Base-by-base conservation (phyloP, 2,888 invertebrate genomes). In the Eilema depressum region DNA sequence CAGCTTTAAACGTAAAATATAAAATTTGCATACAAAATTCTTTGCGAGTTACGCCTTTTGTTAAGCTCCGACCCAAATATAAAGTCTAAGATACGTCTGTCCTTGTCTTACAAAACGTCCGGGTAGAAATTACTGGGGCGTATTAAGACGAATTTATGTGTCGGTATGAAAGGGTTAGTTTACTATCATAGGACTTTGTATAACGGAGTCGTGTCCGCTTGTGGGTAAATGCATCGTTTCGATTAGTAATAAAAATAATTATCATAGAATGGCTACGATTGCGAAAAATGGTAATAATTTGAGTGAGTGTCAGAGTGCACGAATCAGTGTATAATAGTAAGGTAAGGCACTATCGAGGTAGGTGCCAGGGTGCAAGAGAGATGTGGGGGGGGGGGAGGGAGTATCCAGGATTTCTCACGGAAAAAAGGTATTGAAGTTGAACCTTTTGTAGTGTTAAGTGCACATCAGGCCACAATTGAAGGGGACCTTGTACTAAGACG, bases 31-130 rank as follows among this genome's bases (percentile, higher is more conserved):
- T 66, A 33, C 56, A 64, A 68, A 73, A 70, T 59, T 59, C 64
- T 70, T 63, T 25, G 66, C 53, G 53, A 17, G 33, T 33, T 28
- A 41, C 30, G 59, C 26, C 64, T 68, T 63, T 57, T 65, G 68
- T 59, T 68, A 68, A 65, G 57, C 28, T 65, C 70, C 28, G 61
- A 66, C 67, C 57, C 57, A 37, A 61, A 67, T 70, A 69, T 60
- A 63, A 66, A 66, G 28, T 53, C 63, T 33, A 41, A 56, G 53
- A 70, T 71, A 66, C 69, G 69, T 68, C 28, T 26, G 66, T 28
- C 41, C 56, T 62, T 62, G 33, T 53, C 59, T 23, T 30, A 28
- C n/a, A 37, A 53, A 26, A 63, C 33, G 11, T 60, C 25, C 14
- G 12, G 47, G 63, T 53, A 47, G 47, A 53, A 53, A 28, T 47